Evolutionary conservation across 2,113 vertebrate species (phyloP), one percentile per base, ranked within the genome.

Genomic region (Ancistrus triradiatus): DNA sequence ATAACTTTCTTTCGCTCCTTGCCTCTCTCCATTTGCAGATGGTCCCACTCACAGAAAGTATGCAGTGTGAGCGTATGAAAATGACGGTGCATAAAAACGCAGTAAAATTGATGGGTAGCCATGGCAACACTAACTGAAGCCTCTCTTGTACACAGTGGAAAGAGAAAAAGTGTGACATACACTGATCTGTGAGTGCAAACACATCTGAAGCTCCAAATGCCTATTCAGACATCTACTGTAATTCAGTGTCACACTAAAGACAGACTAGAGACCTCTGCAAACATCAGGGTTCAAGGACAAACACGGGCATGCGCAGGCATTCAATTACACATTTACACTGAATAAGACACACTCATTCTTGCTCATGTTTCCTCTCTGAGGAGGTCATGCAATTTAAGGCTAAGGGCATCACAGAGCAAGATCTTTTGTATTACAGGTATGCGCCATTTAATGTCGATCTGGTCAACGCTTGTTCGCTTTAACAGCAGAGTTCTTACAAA

Each of bases 51-150:
- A 14, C 37, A 48, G 43, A 43, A 33, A 33, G 59, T 56, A 43
- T 37, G 51, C n/a, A 62, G 40, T 28, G 40, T 48, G 38, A 59
- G 56, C n/a, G 53, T 43, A 17, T 61, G 42, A 28, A 59, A 60
- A 49, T 44, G 48, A 68, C 51, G 14, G 63, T 64, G 52, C 27
- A 48, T 64, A 58, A 33, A 59, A 59, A 51, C 35, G 37, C 59
- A 52, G 66, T 67, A 62, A 69, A 69, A 69, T 63, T 63, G 65
- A 66, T 47, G 59, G 64, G 73, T 79, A 33, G 35, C 66, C 70
- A 77, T 77, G 68, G 78, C 73, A 77, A 80, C 78, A 42, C 48
- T 68, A 57, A 63, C 53, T 57, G 50, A 38, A 73, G 59, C 31
- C 7, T 25, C 28, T 27, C 33, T 63, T 64, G 38, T 43, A 53